Base-by-base conservation (phyloP, 37 sponge, comb jelly and placozoan species). In the Lycopodina hypogea region DNA sequence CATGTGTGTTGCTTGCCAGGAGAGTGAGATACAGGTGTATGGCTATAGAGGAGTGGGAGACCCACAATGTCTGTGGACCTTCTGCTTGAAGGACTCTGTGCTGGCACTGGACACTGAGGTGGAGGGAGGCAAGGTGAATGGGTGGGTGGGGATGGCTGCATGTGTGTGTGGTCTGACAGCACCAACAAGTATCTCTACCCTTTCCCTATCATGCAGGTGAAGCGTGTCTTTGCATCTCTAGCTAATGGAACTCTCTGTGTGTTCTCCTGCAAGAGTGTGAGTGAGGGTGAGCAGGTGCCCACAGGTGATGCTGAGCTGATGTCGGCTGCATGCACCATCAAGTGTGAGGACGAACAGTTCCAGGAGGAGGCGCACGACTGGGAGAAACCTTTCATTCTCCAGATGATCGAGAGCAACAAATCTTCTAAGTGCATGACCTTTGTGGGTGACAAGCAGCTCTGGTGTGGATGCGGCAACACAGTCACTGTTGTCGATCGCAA, bases 391-490 rank as follows among this genome's bases (percentile, higher is more conserved):
- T 78, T 84, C 30, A 76, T 92, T 56, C 60, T 92, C 23, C 74
- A 53, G 19, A 75, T 92, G 42, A 81, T 71, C 0, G 88, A 88
- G 56, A 64, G 72, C 3, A 64, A 34, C 38, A 76, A 74, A 57
- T 58, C 87, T 12, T 78, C 89, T 63, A 92, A 92, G 80, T 92
- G 89, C 42, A 77, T 88, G 85, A 71, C 68, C 63, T 87, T 92
- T 68, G 86, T 92, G 0, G 87, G 87, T 2, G 38, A 59, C 12
- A 71, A 84, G 33, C 81, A 57, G 8, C 84, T 93, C 51, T 93
- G 94, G 94, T 89, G 94, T 78, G 90, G 90, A 24, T 89, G 88
- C 50, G 85, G 91, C 0, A 90, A 93, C 56, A 81, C 70, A 37
- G 86, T 93, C 45, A 80, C 83, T 11, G 91, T 90, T 12, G 75